Base-by-base conservation (phyloP, 35 echinoderm and acorn worm genomes). In the Anneissia japonica region DNA sequence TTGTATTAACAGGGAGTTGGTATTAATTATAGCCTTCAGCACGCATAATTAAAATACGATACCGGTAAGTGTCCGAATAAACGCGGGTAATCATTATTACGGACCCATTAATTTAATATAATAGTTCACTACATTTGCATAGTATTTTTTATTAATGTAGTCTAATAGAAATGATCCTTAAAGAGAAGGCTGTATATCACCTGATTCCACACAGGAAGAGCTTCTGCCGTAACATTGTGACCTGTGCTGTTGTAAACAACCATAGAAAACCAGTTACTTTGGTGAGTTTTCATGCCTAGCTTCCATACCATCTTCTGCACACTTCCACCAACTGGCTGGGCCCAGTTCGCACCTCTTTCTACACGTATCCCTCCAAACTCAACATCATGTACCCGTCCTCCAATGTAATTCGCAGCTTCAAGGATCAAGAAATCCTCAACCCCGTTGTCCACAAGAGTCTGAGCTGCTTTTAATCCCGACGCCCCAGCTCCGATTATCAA, bases 341-440 rank as follows among this genome's bases (percentile, higher is more conserved):
- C 78, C 87, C 87, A 89, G 55, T 89, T 89, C 9, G 87, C 87
- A 0, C 87, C 87, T 21, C 34, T 37, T 74, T 89, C 87, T 0
- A 89, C 34, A 12, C 36, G 38, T 37, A 82, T 75, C 39, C 87
- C 87, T 30, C 79, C 87, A 89, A 89, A 89, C 30, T 80, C 77
- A 38, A 83, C 87, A 82, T 89, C 77, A 32, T 82, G 77, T 1
- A 89, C 87, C 30, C 87, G 31, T 36, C 87, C 87, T 26, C 87
- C 87, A 31, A 89, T 75, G 36, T 38, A 46, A 74, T 74, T 72
- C 4, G 87, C 77, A 0, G 78, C 87, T 75, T 82, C 87, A 12
- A 89, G 3, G 23, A 89, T 74, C 16, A 89, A 32, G 74, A 89
- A 89, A 35, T 82, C 45, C 35, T 89, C 79, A 46, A 89, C n/a